These are phyloP conservation scores for Tetraneura akinire DNA, from an alignment of 1,140 invertebrate genomes.

Conservation along the genomic window DNA sequence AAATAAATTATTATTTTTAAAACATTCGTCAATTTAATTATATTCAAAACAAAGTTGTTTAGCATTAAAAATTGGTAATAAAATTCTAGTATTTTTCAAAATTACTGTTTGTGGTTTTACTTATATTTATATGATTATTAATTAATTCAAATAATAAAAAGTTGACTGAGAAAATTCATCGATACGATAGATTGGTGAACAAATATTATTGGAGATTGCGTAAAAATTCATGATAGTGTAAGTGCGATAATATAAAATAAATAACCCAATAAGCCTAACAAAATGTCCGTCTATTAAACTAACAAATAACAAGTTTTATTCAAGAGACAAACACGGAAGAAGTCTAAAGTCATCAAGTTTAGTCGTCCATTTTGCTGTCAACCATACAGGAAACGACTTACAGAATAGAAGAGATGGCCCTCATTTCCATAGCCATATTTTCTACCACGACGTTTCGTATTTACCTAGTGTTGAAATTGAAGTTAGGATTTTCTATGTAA, in stretches of 20 bases:
- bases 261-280: constrained; percentile 22
- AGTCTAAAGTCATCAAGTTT: constrained; percentile 46
- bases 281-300: constrained; percentile 37
- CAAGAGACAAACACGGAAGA: constrained; percentile 10
- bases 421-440: constrained; percentile 49
- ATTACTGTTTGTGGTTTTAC: no score
- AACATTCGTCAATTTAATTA: no score
- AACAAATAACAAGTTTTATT: constrained; percentile 23
- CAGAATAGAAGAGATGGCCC: constrained; percentile 14
- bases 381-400: background rate
- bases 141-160: no score
- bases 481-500: background rate
- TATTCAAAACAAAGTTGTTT: no score
- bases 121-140: no score
- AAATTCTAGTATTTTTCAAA: no score
- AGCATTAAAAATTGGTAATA: no score
- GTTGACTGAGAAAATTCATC: no score
- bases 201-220: no score
- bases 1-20: no score
- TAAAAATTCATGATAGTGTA: constrained; percentile 1
- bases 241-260: constrained; percentile 17
- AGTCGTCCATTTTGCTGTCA: constrained; percentile 44
- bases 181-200: no score
- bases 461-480: constrained; percentile 23
- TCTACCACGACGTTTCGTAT: constrained; percentile 18